Evolutionary conservation across 2,797 vertebrate genomes (phyloP).

Genomic region (Hoplostethus atlanticus): DNA sequence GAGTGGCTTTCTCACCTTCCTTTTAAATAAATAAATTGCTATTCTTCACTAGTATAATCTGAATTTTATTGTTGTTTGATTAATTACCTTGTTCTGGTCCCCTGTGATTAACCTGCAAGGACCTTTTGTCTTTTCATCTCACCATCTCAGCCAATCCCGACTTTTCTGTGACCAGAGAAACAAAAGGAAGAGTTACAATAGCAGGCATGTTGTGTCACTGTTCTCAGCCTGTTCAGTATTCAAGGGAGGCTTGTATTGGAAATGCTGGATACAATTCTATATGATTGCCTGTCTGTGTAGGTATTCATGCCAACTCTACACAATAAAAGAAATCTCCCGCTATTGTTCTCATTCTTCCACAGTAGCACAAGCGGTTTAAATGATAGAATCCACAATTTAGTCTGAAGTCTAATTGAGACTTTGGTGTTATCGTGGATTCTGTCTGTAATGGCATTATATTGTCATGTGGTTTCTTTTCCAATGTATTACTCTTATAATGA

Average conservation of each 20-base stretch:
- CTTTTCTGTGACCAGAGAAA: constrained; percentile 58
- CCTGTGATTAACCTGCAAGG: constrained; percentile 38
- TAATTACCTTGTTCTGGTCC: constrained; percentile 31
- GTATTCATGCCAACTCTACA: constrained; percentile 52
- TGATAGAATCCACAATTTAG: too few relatives aligned
- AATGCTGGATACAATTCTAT: constrained; percentile 52
- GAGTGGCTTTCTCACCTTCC: neutral
- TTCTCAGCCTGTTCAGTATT: constrained; percentile 64
- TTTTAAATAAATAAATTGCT: constrained; percentile 20
- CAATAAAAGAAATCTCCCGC: constrained; percentile 56
- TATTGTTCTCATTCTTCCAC: constrained; percentile 57
- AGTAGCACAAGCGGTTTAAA: constrained; percentile 15
- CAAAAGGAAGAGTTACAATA: constrained; percentile 57
- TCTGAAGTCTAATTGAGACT: neutral
- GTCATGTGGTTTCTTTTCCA: constrained; percentile 15
- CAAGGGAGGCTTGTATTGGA: constrained; percentile 52
- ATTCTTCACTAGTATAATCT: constrained; percentile 7
- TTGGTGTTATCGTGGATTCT: constrained; percentile 23
- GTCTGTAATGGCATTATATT: constrained; percentile 20
- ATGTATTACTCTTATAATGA: constrained; percentile 7
- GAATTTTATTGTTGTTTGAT: constrained; percentile 23
- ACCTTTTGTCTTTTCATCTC: constrained; percentile 56
- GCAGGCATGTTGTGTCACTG: constrained; percentile 50
- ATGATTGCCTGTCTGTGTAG: constrained; percentile 65
- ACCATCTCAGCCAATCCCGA: constrained; percentile 30